Base-by-base conservation (phyloP, 2,113 vertebrate genomes). In the Callipepla squamata region DNA sequence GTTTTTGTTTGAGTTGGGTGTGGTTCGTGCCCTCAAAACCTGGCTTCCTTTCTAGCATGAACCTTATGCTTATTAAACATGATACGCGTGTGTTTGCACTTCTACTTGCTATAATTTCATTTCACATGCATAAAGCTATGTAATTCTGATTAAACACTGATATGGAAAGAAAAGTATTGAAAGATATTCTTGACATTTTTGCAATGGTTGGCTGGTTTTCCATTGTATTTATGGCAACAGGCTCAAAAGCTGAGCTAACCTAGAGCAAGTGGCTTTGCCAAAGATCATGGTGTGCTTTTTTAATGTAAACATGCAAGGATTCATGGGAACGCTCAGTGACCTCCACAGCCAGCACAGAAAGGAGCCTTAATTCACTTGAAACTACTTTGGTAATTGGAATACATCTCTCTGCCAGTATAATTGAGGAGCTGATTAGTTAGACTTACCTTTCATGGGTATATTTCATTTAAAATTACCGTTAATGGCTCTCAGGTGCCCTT, bases 281-380 rank as follows among this genome's bases (percentile, higher is more conserved):
- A 97, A 98, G 98, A 97, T 98, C 98, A 90, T 34, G 59, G 68
- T 98, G 98, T 98, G 97, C 98, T 98, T 98, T 98, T 96, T 96
- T 72, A 96, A 96, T 97, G 97, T 96, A 97, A 98, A 98, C 97
- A 94, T 96, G 83, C 57, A 79, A 85, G 88, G 92, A 88, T 95
- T 96, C 96, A 95, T 94, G 95, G 97, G 98, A 98, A 98, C 97
- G 97, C 7, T 92, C 45, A 40, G 69, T 97, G 97, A 97, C 98
- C 98, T 98, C 98, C 97, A 97, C 87, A 87, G 82, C 80, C 38
- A 2, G 96, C 90, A 97, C 92, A 89, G 84, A 96, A 96, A 96
- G 51, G 80, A 97, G 97, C 97, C 97, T 98, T 96, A 88, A 94
- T 93, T 96, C 82, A 93, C 93, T 92, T 93, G 85, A 96, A 93